Evolutionary conservation across 2,888 invertebrate genomes (phyloP), one percentile per base, ranked within the genome.

Genomic region (Eilema depressum): DNA sequence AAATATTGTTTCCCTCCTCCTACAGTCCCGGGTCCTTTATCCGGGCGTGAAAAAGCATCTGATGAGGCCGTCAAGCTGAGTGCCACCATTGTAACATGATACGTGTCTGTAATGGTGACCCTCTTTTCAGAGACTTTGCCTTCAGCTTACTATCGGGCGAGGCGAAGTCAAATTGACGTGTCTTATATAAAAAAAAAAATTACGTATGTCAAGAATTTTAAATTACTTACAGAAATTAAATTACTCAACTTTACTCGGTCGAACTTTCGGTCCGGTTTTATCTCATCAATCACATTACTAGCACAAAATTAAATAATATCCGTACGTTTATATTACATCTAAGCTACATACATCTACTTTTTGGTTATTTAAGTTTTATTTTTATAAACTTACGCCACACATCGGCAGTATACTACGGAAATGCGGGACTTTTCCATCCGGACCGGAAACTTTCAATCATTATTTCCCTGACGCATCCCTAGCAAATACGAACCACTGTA

Each of bases 401-500:
- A 69, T 65, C 23, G 62, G 71, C 69, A 69, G 69, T 77, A 74
- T 71, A 80, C 73, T 72, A 76, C 23, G 69, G 11, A 60, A 72
- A 63, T 25, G 53, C 53, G 66, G 66, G 66, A 60, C 68, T 63
- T 61, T 69, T 70, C 63, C 80, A 70, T 85, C 87, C 87, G 87
- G 83, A 80, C 86, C 87, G 87, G 83, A 80, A 85, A 76, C 71
- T 75, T 87, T 85, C 85, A 84, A 83, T 83, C 83, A 82, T 71
- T 72, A 80, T 86, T 88, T 86, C 86, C 86, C 75, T 77, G 17
- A 66, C 71, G 47, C 68, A 66, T 74, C 75, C 72, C 14, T 33
- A 56, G 75, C 63, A 71, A 60, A 63, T 28, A 30, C 65, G 66
- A 68, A 2, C 28, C 5, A 71, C n/a, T 41, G 1, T 23, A 20